phyloP scores from a whole-genome alignment of 2,797 vertebrate species.

The Gorsachius magnificus region DNA sequence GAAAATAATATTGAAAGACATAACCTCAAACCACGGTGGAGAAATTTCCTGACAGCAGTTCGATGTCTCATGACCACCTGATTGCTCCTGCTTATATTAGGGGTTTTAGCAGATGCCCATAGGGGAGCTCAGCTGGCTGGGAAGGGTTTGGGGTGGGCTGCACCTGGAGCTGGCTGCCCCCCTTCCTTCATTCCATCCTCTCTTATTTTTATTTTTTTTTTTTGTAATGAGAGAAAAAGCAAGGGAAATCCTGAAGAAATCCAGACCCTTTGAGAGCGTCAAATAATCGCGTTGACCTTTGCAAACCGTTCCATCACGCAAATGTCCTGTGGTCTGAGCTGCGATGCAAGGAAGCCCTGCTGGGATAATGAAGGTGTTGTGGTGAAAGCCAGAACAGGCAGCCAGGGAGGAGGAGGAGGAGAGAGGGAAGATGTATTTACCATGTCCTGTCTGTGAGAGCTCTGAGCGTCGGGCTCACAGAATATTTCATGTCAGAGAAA shows the following conservation, averaged over 20 bases:
- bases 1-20: conserved; percentile 46
- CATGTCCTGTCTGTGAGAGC: accelerated
- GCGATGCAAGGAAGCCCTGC: accelerated
- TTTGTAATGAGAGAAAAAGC: neutral
- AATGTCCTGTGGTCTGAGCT: neutral
- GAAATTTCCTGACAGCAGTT: conserved; percentile 39
- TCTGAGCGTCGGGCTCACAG: accelerated
- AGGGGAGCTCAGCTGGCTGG: neutral
- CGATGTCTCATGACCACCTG: conserved; percentile 20
- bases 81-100: neutral
- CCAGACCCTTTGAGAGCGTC: neutral
- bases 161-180: neutral
- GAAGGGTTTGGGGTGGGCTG: neutral
- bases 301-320: neutral
- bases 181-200: neutral
- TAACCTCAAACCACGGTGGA: conserved; percentile 59
- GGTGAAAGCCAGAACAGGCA: neutral
- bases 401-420: neutral
- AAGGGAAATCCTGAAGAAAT: conserved; percentile 28
- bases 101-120: neutral
- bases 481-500: neutral
- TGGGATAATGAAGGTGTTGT: neutral
- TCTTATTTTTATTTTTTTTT: neutral
- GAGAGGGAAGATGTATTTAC: neutral
- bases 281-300: neutral